Evolutionary conservation across 2,888 invertebrate species (phyloP).

Genomic region (Sylvicola cinctus): DNA sequence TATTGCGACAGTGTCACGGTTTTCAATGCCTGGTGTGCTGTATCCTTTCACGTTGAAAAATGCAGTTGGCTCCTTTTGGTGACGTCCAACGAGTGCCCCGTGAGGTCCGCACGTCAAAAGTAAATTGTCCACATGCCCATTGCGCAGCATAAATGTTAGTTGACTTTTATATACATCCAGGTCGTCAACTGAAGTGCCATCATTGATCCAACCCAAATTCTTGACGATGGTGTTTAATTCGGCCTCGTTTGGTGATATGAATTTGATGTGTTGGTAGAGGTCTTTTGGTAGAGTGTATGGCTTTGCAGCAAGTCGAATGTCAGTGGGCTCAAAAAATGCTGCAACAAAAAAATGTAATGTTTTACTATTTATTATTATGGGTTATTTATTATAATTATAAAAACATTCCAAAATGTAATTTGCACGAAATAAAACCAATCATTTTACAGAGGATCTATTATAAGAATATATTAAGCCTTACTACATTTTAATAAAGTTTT

Average conservation of each 20-base stretch:
- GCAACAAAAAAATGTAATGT: slow-evolving; percentile 30
- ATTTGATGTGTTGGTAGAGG: slow-evolving; percentile 20
- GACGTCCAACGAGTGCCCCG: not conserved
- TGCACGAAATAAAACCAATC: too few relatives aligned
- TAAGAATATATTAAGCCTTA: too few relatives aligned
- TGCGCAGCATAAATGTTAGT: slow-evolving; percentile 10
- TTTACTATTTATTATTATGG: too few relatives aligned
- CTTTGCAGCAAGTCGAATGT: slow-evolving; percentile 51
- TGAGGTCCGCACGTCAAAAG: not conserved
- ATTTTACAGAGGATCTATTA: too few relatives aligned
- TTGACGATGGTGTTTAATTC: slow-evolving; percentile 51
- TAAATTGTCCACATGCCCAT: not conserved
- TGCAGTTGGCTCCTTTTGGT: too few relatives aligned
- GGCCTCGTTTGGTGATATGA: slow-evolving; percentile 59
- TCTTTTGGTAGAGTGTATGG: slow-evolving; percentile 33
- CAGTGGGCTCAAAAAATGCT: slow-evolving; percentile 86
- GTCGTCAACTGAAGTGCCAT: too few relatives aligned
- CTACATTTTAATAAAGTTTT: too few relatives aligned
- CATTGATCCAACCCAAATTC: slow-evolving; percentile 22
- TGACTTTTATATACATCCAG: not conserved
- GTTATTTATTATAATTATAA: too few relatives aligned
- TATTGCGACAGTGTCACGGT: too few relatives aligned
- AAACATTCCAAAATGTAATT: too few relatives aligned
- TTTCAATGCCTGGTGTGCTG: slow-evolving; percentile 20
- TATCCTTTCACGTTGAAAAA: slow-evolving; percentile 15